Percentiles rank a stretch among this genome's conserved stretches.
Conservation (phyloP, 2,797 vertebrate species). For the Peromyscus eremicus region DNA sequence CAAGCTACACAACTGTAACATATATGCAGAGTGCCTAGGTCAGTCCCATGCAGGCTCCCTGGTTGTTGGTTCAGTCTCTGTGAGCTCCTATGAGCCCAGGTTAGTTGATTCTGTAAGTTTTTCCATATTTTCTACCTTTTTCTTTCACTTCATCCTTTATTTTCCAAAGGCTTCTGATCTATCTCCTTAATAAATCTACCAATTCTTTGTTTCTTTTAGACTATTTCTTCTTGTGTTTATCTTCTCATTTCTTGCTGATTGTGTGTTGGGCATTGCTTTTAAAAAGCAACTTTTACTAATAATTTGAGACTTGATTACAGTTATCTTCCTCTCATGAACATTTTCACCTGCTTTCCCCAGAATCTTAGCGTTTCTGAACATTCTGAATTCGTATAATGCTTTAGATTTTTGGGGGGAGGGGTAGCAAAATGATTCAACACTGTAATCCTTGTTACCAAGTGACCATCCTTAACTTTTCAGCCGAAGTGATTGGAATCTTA, state of each 20-base stretch:
- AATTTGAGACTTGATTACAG: neutral
- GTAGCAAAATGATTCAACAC: neutral
- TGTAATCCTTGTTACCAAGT: neutral
- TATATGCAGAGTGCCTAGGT: neutral
- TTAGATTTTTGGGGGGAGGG: neutral
- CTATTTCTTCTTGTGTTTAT: neutral
- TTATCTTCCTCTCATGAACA: neutral
- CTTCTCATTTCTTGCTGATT: neutral
- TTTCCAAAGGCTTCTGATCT: neutral
- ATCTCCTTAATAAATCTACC: neutral
- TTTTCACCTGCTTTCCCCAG: conserved; percentile 20
- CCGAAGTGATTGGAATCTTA: neutral
- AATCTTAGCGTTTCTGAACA: neutral
- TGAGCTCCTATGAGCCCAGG: neutral
- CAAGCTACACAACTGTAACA: neutral
- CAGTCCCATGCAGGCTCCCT: neutral
- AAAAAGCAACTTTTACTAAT: neutral
- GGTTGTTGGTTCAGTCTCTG: neutral
- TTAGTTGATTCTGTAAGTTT: neutral
- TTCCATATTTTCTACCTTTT: neutral
- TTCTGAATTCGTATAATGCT: neutral
- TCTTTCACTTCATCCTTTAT: neutral
- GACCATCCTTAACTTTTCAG: neutral
- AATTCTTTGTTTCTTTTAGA: conserved; percentile 14
- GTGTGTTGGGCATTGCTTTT: conserved; percentile 1